Evolutionary conservation across 2,797 vertebrate genomes (phyloP).

Genomic region (Enteromius trimaculatus): DNA sequence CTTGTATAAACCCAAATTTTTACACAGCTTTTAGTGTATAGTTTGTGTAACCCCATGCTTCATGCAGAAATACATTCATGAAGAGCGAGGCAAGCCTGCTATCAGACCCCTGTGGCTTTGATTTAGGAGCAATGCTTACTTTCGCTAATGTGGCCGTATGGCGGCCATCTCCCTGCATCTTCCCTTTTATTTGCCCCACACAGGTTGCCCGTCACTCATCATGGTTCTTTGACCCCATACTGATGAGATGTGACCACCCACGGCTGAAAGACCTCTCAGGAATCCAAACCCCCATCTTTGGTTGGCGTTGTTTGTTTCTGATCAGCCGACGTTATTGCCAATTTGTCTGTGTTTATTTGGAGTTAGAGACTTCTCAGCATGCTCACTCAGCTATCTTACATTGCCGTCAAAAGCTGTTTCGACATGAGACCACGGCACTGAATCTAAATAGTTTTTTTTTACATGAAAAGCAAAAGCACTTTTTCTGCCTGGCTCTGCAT

Average conservation of each 20-base stretch:
- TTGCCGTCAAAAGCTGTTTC: not conserved
- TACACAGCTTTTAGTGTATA: not conserved
- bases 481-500: not conserved
- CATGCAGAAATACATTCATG: not conserved
- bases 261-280: not conserved
- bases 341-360: constrained; percentile 53
- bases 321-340: constrained; percentile 33
- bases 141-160: constrained; percentile 39
- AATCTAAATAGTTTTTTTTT: constrained; percentile 1
- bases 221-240: constrained; percentile 12
- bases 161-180: not conserved
- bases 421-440: not conserved
- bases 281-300: constrained; percentile 34
- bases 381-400: constrained; percentile 4
- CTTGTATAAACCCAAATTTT: not conserved
- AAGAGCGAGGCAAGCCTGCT: not conserved
- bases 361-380: constrained; percentile 8
- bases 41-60: not conserved
- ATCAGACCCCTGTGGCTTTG: constrained; percentile 19
- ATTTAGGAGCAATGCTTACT: constrained; percentile 33
- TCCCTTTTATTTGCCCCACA: constrained; percentile 48
- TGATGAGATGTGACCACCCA: constrained; percentile 54
- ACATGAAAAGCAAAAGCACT: not conserved
- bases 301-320: constrained; percentile 45
- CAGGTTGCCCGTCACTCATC: constrained; percentile 50